A percentile compares a stretch with the other conserved stretches of the same genome.
Conservation (phyloP, 2,888 invertebrate species). For the Brachypterus glaber region DNA sequence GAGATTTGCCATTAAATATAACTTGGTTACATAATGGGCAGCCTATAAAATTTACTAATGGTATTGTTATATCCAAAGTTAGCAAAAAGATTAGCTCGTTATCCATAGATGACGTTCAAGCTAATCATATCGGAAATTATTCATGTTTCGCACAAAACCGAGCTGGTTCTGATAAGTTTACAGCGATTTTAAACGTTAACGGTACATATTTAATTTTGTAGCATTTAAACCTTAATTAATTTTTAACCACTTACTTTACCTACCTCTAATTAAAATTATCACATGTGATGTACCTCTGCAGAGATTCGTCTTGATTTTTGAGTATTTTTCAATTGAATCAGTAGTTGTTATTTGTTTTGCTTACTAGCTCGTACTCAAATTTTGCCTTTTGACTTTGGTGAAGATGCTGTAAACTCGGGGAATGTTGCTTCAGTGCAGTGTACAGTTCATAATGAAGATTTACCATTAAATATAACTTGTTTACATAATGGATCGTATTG, state of each 20-base stretch:
- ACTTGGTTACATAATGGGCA: constrained; percentile 64
- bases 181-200: constrained; percentile 46
- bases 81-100: constrained; percentile 47
- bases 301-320: too few relatives aligned
- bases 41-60: constrained; percentile 35
- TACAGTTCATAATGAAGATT: constrained; percentile 61
- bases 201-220: constrained; percentile 32
- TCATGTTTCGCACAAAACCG: constrained; percentile 59
- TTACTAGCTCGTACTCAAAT: constrained; percentile 45
- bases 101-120: constrained; percentile 60
- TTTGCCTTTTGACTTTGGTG: constrained; percentile 62
- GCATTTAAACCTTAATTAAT: too few relatives aligned
- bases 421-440: constrained; percentile 62
- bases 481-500: constrained; percentile 44
- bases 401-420: constrained; percentile 54
- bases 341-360: too few relatives aligned
- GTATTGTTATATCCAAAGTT: constrained; percentile 44
- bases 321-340: too few relatives aligned
- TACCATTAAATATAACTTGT: constrained; percentile 56
- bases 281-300: neutral
- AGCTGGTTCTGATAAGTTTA: constrained; percentile 46
- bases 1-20: constrained; percentile 65
- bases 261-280: neutral
- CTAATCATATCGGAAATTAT: constrained; percentile 64
- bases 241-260: too few relatives aligned